Conservation (phyloP, 1,140 invertebrate species). For the Amyelois transitella region DNA sequence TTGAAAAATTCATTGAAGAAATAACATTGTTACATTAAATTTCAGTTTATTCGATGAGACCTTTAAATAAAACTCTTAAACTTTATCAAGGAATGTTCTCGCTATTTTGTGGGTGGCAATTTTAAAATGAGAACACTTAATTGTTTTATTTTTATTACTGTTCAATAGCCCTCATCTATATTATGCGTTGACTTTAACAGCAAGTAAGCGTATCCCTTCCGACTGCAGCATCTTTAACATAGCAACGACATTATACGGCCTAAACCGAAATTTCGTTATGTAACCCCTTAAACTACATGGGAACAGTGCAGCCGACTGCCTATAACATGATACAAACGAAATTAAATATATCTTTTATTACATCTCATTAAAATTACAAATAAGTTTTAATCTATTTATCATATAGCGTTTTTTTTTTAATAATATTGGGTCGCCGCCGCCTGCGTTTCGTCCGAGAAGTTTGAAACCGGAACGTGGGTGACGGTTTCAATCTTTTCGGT, state of each 20-base stretch:
- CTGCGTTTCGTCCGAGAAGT: neutral
- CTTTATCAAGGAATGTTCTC: no score
- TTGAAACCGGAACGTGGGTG: neutral
- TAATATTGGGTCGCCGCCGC: slow-evolving; percentile 1
- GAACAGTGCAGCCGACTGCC: slow-evolving; percentile 26
- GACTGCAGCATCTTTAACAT: slow-evolving; percentile 10
- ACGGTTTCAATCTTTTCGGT: neutral
- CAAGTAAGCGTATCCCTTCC: neutral
- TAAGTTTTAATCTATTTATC: slow-evolving; percentile 44
- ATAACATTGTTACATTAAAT: no score
- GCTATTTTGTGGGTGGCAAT: no score
- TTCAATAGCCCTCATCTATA: neutral
- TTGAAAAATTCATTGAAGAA: no score
- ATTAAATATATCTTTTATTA: slow-evolving; percentile 46
- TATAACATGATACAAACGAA: slow-evolving; percentile 39
- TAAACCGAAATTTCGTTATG: slow-evolving; percentile 20
- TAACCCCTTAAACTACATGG: slow-evolving; percentile 29
- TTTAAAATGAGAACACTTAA: no score
- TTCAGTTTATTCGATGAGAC: no score
- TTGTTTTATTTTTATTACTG: no score
- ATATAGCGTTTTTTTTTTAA: slow-evolving; percentile 24
- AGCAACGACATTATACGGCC: slow-evolving; percentile 16
- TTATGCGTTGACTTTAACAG: neutral
- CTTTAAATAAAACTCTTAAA: no score
- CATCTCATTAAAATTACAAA: slow-evolving; percentile 52